phyloP scores from a whole-genome alignment of 2,888 invertebrate species.

The Hemithea aestivaria region DNA sequence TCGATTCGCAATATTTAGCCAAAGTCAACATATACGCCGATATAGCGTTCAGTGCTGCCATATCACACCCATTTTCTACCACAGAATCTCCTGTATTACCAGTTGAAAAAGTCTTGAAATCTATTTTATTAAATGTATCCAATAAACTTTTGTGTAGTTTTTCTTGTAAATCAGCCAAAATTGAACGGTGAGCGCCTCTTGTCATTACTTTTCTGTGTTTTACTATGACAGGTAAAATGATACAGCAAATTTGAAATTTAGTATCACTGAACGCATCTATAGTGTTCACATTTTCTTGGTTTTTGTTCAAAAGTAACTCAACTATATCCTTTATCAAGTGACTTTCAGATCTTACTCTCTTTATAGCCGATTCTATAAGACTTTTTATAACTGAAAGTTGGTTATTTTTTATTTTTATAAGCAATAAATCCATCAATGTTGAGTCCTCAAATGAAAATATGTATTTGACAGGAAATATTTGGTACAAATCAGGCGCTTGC shows the following conservation, averaged over 20 bases:
- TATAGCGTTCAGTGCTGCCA: constrained; percentile 65
- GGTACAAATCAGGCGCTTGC: constrained; percentile 63
- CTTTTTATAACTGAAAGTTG: constrained; percentile 49
- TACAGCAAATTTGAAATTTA: constrained; percentile 63
- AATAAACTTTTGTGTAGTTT: constrained; percentile 56
- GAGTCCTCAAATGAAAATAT: constrained; percentile 58
- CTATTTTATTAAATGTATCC: constrained; percentile 56
- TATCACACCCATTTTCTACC: constrained; percentile 41
- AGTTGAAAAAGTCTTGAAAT: constrained; percentile 43
- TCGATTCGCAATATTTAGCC: constrained; percentile 63
- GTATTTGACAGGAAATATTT: constrained; percentile 54
- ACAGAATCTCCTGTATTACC: constrained; percentile 50
- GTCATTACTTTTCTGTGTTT: constrained; percentile 65
- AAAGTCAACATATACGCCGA: constrained; percentile 62
- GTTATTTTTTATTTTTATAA: constrained; percentile 58
- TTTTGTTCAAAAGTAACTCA: constrained; percentile 48
- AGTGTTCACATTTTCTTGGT: constrained; percentile 36
- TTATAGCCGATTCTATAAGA: constrained; percentile 59
- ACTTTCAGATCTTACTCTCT: constrained; percentile 56
- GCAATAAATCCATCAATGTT: constrained; percentile 49
- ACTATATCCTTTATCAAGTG: constrained; percentile 62
- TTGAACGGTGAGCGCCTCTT: constrained; percentile 54
- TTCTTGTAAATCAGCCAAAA: constrained; percentile 65
- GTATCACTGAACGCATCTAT: constrained; percentile 58
- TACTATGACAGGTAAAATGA: constrained; percentile 59